phyloP scores from a whole-genome alignment of 2,113 vertebrate species.

The Panthera tigris region DNA sequence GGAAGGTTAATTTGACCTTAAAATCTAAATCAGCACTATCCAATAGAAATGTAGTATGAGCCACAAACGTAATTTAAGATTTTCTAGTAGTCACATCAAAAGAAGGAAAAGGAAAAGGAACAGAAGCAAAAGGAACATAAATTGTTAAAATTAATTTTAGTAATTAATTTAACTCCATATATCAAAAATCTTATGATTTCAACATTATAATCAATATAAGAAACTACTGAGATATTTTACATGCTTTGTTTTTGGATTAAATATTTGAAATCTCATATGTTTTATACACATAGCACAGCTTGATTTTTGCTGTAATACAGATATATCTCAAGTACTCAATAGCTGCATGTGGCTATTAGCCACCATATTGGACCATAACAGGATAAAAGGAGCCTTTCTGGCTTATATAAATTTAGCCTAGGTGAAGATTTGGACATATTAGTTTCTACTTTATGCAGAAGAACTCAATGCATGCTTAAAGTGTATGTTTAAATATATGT shows the following conservation, averaged over 20 bases:
- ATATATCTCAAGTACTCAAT: not conserved
- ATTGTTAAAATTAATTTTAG: not conserved
- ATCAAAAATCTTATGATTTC: not conserved
- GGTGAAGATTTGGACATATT: not conserved
- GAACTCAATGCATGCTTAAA: not conserved
- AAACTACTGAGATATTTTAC: slow-evolving; percentile 6
- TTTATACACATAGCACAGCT: not conserved
- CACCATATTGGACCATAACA: not conserved
- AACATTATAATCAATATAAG: not conserved
- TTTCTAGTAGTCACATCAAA: not conserved
- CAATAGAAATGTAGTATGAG: not conserved
- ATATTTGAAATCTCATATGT: not conserved
- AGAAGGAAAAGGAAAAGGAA: not conserved
- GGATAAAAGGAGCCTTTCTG: not conserved
- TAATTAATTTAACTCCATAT: not conserved
- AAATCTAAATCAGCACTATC: not conserved
- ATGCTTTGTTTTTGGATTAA: not conserved
- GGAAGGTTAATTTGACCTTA: not conserved
- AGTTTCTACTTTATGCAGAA: not conserved
- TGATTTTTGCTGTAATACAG: not conserved
- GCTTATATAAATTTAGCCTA: not conserved
- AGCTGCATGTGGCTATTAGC: not conserved
- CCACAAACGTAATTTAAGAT: not conserved
- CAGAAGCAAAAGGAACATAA: no score
- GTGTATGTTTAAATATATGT: not conserved